Percentiles rank a stretch among this genome's conserved stretches.
These are phyloP conservation scores for Paramisgurnus dabryanus DNA, from an alignment of 2,113 vertebrate species.

Conservation along the genomic window DNA sequence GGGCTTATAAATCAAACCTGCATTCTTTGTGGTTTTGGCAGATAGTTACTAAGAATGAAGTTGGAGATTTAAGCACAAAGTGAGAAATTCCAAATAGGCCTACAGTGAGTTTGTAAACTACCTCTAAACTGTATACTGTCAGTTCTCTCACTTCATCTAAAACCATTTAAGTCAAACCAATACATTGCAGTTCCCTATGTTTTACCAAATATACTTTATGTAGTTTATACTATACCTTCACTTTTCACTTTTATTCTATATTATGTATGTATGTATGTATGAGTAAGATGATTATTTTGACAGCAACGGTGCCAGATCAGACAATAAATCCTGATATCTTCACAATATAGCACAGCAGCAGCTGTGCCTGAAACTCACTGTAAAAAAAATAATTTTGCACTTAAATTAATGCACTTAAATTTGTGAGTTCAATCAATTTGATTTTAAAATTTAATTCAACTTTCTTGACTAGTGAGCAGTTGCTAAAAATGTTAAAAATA, in stretches of 20 bases:
- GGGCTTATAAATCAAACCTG: slow-evolving; percentile 57
- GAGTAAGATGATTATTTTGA: background rate
- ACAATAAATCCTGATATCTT: slow-evolving; percentile 1
- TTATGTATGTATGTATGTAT: background rate
- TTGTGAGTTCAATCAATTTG: too few relatives aligned
- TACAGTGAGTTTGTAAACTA: slow-evolving; percentile 53
- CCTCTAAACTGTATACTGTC: background rate
- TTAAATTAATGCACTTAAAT: too few relatives aligned
- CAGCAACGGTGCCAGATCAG: background rate
- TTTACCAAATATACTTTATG: slow-evolving; percentile 35
- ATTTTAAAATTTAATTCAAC: too few relatives aligned
- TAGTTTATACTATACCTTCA: slow-evolving; percentile 8
- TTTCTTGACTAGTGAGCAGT: too few relatives aligned
- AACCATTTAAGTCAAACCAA: background rate
- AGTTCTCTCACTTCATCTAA: background rate
- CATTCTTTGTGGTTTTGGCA: slow-evolving; percentile 79
- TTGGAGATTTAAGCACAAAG: slow-evolving; percentile 62
- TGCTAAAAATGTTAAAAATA: too few relatives aligned
- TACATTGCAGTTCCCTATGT: background rate
- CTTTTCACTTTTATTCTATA: slow-evolving; percentile 18
- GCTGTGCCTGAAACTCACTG: too few relatives aligned
- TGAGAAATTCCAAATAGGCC: slow-evolving; percentile 77
- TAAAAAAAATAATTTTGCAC: too few relatives aligned
- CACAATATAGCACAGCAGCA: too few relatives aligned
- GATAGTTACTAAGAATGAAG: slow-evolving; percentile 75